Evolutionary conservation across 2,888 invertebrate genomes (phyloP), one percentile per base, ranked within the genome.

Genomic region (Rhamphomyia laevipes): DNA sequence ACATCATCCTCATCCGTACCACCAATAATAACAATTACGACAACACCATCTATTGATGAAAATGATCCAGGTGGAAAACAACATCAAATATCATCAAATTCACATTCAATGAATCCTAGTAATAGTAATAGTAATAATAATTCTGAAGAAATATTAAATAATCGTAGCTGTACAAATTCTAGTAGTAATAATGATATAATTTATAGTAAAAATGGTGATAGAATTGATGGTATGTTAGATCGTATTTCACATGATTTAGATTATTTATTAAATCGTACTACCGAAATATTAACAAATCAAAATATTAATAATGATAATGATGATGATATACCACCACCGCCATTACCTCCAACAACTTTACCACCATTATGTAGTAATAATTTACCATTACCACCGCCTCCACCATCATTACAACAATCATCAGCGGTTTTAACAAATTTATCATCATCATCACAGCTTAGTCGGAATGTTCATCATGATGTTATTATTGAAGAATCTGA

Each of bases 211-310:
- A 45, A 51, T 47, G 49, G 48, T 17, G 53, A 56, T 46, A 67
- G 67, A 53, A 70, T 72, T 33, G 78, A 78, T 57, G 81, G 80
- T 50, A 83, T 88, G 75, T 70, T 88, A 45, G 82, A 86, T 70
- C 80, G 86, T 63, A 89, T 89, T 61, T 82, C 85, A 2, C 82
- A 83, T 62, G 88, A 89, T 70, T 72, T 89, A 57, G 86, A 88
- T 70, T 88, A 86, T 71, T 72, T 89, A 57, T 72, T 88, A 52
- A 87, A 87, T 67, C 76, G 84, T 53, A 78, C 74, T 52, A 73
- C 72, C 52, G 67, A 68, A 49, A 56, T 60, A 45, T 49, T 61
- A 58, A 13, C 51, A 41, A 41, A 35, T 13, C 35, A 31, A 31
- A 30, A 17, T 46, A 38, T 31, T 40, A 49, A 45, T 44, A 48